Evolutionary conservation across 2,797 vertebrate species (phyloP).

Genomic region (Chaenodraco wilsoni): DNA sequence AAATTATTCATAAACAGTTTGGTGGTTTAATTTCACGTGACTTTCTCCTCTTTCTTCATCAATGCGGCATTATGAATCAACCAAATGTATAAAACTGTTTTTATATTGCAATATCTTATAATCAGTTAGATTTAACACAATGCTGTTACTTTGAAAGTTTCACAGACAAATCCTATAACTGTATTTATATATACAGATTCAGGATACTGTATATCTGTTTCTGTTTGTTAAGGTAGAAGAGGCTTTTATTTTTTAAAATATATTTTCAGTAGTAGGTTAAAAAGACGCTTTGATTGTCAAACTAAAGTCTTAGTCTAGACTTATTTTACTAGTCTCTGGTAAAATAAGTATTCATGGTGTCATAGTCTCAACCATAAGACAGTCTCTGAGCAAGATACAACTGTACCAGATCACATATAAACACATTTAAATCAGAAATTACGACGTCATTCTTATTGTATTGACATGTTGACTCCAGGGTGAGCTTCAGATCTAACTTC

Average conservation of each 20-base stretch:
- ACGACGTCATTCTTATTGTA: neutral
- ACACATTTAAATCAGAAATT: neutral
- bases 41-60: neutral
- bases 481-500: neutral
- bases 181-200: too few relatives aligned
- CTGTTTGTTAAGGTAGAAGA: too few relatives aligned
- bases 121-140: neutral
- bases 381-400: neutral
- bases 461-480: slow-evolving; percentile 10
- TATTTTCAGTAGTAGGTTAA: too few relatives aligned
- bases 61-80: neutral
- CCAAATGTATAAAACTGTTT: neutral
- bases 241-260: too few relatives aligned
- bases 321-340: too few relatives aligned
- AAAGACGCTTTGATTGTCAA: too few relatives aligned
- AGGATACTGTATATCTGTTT: too few relatives aligned
- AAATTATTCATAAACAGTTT: neutral
- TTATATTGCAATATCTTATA: neutral
- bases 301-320: neutral
- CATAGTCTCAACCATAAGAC: neutral
- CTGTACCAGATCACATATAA: neutral
- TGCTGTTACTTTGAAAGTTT: neutral
- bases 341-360: too few relatives aligned
- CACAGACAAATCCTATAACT: neutral
- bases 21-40: neutral